Percentiles rank a stretch among this genome's conserved stretches.
These are phyloP conservation scores for Trachops cirrhosus DNA, from an alignment of 2,797 vertebrate species.

Conservation along the genomic window DNA sequence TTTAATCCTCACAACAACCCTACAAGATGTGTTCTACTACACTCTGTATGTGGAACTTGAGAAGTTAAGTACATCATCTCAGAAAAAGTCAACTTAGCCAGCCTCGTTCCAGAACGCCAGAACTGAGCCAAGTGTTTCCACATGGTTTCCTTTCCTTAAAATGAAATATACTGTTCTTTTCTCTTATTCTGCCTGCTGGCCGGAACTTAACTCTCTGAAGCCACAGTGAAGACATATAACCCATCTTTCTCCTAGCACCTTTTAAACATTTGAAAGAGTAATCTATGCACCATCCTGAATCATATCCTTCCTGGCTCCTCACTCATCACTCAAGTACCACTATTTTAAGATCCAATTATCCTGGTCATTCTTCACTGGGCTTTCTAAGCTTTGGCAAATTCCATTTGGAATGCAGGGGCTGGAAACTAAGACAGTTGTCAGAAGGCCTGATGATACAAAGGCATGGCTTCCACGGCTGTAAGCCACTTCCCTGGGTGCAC, in stretches of 20 bases:
- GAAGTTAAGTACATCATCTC: background rate
- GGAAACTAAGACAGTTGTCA: background rate
- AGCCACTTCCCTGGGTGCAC: accelerated
- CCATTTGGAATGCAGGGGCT: background rate
- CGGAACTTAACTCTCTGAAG: background rate
- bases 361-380: background rate
- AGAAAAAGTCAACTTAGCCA: background rate
- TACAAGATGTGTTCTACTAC: background rate
- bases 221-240: background rate
- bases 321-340: background rate
- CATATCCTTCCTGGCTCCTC: background rate
- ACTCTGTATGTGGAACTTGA: background rate
- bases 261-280: background rate
- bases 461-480: background rate
- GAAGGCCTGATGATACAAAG: background rate
- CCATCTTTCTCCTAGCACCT: background rate
- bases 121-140: background rate
- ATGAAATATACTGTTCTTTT: background rate
- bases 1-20: background rate
- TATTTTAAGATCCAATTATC: background rate
- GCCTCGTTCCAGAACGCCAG: background rate
- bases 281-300: background rate
- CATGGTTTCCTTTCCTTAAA: background rate
- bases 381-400: background rate
- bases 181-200: background rate